These are phyloP conservation scores for Oncorhynchus keta DNA, from an alignment of 2,113 vertebrate genomes.

Conservation along the genomic window DNA sequence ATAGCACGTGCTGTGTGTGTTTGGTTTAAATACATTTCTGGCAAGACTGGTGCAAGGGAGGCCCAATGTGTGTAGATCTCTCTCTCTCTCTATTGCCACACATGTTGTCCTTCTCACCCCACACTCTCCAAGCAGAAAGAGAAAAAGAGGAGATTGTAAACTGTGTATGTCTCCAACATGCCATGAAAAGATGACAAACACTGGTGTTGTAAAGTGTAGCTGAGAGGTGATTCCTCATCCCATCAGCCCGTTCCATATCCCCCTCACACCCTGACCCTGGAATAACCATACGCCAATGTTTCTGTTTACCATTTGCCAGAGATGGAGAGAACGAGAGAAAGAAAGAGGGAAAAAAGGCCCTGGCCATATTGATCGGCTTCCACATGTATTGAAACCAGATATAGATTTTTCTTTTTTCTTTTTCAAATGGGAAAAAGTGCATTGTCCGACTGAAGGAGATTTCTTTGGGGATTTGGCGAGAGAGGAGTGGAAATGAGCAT, in stretches of 20 bases:
- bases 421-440: constrained; percentile 76
- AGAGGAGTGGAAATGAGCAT: constrained; percentile 79
- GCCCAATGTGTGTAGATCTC: too few relatives aligned
- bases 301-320: constrained; percentile 74
- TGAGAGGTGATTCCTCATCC: constrained; percentile 69
- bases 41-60: too few relatives aligned
- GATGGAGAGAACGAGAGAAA: constrained; percentile 54
- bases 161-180: constrained; percentile 12
- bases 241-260: constrained; percentile 66
- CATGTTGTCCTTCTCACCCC: too few relatives aligned
- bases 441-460: constrained; percentile 77
- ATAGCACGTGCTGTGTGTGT: too few relatives aligned
- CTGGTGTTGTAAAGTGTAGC: constrained; percentile 40
- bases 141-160: neutral
- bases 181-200: constrained; percentile 70
- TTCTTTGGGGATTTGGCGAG: constrained; percentile 79
- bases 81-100: too few relatives aligned
- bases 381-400: constrained; percentile 82
- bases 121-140: neutral
- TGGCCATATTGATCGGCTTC: constrained; percentile 72
- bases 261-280: constrained; percentile 73
- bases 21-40: too few relatives aligned
- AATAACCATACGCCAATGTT: constrained; percentile 79
- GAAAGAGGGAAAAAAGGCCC: constrained; percentile 10
- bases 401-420: constrained; percentile 77